Base-by-base conservation (phyloP, 2,888 invertebrate genomes). In the Latheticus oryzae region DNA sequence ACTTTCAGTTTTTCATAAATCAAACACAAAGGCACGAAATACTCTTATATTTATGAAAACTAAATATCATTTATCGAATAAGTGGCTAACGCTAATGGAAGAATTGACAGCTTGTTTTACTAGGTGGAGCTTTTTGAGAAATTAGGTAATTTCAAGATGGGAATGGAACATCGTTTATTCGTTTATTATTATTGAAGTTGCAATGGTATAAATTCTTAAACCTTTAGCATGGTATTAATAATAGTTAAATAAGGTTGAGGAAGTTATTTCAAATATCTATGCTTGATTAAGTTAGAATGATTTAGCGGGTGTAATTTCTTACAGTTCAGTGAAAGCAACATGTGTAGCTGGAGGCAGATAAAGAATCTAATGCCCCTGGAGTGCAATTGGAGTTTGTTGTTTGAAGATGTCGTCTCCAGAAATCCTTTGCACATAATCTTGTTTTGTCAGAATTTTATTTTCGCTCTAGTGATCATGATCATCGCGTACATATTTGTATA, bases 361-460 rank as follows among this genome's bases (percentile, higher is more conserved):
- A 54, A 60, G 58, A 63, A 64, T 62, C 57, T 63, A 52, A 50
- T 23, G 45, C 28, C 53, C 58, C 57, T 55, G 48, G 59, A 57
- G 61, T 55, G 32, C 32, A 45, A 32, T 12, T 21, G 30, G 54
- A 38, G 50, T 55, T 32, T 48, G 43, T 58, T 55, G 50, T 61
- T 52, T 60, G 58, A 66, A 66, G 63, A 63, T 65, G 69, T 69
- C 69, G 59, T 45, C 62, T 64, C 56, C 71, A 69, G 68, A 67
- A 60, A 55, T 58, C 60, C 60, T 61, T 40, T 54, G 38, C 62
- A 58, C 60, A 38, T 55, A 63, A 64, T 65, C 54, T 62, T 65
- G 63, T 63, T 68, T 67, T 67, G 64, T 63, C 61, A 62, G 58
- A 60, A 53, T 66, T 68, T 66, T 68, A 62, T 63, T 62, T 56